These are phyloP conservation scores for Coelogynopora nodosa DNA, from an alignment of 2,888 invertebrate genomes.

Conservation along the genomic window DNA sequence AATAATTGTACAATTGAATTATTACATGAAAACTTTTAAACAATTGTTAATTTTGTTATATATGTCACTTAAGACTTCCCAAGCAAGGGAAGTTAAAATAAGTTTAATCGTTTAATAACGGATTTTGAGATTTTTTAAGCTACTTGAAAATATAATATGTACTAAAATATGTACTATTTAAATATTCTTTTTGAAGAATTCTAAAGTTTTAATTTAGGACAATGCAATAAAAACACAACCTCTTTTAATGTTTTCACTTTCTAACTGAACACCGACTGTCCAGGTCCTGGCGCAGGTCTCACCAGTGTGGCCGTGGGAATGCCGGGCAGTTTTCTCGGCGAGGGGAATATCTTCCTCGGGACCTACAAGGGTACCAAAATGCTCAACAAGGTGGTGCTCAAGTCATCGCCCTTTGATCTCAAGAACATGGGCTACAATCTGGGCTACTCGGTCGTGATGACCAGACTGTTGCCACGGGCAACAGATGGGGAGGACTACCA, in stretches of 20 bases:
- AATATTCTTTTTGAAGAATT: no score
- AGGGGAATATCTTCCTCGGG: slow-evolving; percentile 40
- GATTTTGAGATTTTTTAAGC: no score
- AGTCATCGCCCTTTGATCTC: slow-evolving; percentile 36
- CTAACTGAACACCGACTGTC: no score
- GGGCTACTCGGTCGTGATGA: slow-evolving; percentile 33
- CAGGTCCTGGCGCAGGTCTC: background rate
- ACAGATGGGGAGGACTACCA: background rate
- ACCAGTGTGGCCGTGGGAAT: slow-evolving; percentile 40
- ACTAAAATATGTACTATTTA: no score
- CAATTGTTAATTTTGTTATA: no score
- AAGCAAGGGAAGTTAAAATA: no score
- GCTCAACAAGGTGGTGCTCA: slow-evolving; percentile 34
- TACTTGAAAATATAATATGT: no score
- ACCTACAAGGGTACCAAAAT: background rate
- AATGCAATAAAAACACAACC: background rate
- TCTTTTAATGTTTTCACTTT: no score
- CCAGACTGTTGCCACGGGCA: background rate
- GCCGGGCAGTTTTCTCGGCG: slow-evolving; percentile 42
- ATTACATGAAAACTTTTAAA: no score
- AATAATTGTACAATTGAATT: no score
- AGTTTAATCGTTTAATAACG: no score
- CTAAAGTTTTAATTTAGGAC: background rate
- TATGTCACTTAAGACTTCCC: no score
- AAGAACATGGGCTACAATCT: slow-evolving; percentile 44